Conservation (phyloP, 2,797 vertebrate genomes). For the Balearica regulorum region DNA sequence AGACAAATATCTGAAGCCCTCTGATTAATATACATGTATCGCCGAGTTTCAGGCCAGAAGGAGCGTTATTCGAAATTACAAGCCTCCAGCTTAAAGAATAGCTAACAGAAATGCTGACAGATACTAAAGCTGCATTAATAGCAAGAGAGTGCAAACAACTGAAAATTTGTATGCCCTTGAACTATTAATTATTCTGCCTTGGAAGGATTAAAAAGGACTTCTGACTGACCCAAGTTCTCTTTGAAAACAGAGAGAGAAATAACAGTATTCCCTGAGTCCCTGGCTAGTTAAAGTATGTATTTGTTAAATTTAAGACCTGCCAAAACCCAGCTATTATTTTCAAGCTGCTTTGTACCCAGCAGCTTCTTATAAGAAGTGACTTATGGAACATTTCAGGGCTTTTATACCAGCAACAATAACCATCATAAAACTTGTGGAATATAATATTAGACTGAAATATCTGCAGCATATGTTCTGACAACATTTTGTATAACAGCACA, state of each 20-base stretch:
- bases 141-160: background rate
- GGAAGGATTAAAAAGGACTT: conserved; percentile 38
- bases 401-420: conserved; percentile 28
- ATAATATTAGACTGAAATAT: background rate
- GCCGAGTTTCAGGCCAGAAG: background rate
- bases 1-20: background rate
- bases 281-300: background rate
- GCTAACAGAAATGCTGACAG: conserved; percentile 21
- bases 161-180: background rate
- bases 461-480: background rate
- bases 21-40: background rate
- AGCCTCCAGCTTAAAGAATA: conserved; percentile 3
- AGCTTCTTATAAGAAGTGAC: conserved; percentile 11
- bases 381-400: conserved; percentile 15
- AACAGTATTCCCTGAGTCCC: conserved; percentile 1
- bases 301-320: conserved; percentile 53
- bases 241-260: conserved; percentile 21
- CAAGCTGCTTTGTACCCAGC: conserved; percentile 12
- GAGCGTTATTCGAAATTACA: background rate
- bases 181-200: conserved; percentile 41
- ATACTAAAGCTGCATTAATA: conserved; percentile 5
- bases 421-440: background rate
- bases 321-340: conserved; percentile 40
- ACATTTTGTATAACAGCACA: background rate
- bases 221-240: conserved; percentile 12